These are phyloP conservation scores for Crocodylus rhombifer DNA, from an alignment of 2,797 vertebrate species.

Conservation along the genomic window DNA sequence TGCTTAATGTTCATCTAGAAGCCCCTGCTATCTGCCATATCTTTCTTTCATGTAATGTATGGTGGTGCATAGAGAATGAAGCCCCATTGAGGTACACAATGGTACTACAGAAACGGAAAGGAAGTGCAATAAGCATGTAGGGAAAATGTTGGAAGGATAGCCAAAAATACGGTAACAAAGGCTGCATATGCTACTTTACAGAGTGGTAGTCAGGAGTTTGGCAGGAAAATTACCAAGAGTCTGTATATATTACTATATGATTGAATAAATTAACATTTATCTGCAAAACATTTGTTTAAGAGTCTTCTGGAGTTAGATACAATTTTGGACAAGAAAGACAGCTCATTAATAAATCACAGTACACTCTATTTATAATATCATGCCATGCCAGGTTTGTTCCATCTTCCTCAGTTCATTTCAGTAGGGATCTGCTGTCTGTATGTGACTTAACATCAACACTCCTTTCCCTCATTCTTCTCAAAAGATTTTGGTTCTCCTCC, in stretches of 20 bases:
- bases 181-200: neutral
- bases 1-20: neutral
- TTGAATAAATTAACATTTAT: neutral
- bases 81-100: too few relatives aligned
- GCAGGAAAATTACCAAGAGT: neutral
- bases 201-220: neutral
- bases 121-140: neutral
- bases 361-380: constrained; percentile 59
- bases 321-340: neutral
- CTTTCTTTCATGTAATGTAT: neutral
- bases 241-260: neutral
- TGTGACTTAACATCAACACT: neutral
- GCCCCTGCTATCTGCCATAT: neutral
- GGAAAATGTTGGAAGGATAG: neutral
- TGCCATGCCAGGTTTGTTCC: constrained; percentile 2
- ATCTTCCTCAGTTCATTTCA: neutral
- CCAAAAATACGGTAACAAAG: neutral
- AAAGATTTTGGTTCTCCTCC: neutral
- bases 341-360: constrained; percentile 73
- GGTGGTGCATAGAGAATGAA: neutral
- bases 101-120: accelerated
- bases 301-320: constrained; percentile 39
- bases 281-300: neutral
- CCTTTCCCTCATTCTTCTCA: neutral
- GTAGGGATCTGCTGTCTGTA: neutral